phyloP scores from a whole-genome alignment of 1,140 invertebrate species.

The Bacillus rossius region DNA sequence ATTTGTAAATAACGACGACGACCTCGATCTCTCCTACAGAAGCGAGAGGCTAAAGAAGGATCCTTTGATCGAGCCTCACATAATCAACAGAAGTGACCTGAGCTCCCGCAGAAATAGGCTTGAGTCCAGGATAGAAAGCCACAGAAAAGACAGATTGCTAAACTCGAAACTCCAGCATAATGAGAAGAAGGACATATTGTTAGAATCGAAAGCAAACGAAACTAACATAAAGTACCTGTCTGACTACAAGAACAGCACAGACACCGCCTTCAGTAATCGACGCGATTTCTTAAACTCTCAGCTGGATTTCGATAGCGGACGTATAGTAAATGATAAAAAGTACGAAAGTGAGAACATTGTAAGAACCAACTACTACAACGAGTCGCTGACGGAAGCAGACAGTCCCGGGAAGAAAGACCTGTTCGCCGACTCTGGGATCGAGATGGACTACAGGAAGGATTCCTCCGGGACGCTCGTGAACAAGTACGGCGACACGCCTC shows the following conservation, averaged over 20 bases:
- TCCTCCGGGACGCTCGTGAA: slow-evolving; percentile 51
- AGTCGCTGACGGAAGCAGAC: not conserved
- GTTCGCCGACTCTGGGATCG: slow-evolving; percentile 69
- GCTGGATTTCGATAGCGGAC: not conserved
- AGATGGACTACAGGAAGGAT: slow-evolving; percentile 68
- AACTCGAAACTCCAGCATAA: not conserved
- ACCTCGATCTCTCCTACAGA: slow-evolving; percentile 33
- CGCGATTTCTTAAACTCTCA: slow-evolving; percentile 9
- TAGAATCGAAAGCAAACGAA: not conserved
- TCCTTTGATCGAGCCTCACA: slow-evolving; percentile 12
- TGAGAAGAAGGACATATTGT: no score
- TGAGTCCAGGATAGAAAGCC: slow-evolving; percentile 54
- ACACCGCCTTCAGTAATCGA: slow-evolving; percentile 1
- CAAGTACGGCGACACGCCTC: slow-evolving; percentile 20
- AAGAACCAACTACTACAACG: not conserved
- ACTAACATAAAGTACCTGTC: not conserved
- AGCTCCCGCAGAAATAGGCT: slow-evolving; percentile 66
- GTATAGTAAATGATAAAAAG: not conserved
- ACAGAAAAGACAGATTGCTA: slow-evolving; percentile 1
- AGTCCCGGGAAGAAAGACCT: slow-evolving; percentile 45
- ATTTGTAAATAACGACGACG: slow-evolving; percentile 23
- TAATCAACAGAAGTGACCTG: slow-evolving; percentile 44
- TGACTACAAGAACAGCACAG: not conserved
- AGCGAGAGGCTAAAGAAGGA: slow-evolving; percentile 9
- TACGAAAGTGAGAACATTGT: not conserved